A percentile compares a stretch with the other conserved stretches of the same genome.
Conservation (phyloP, 1,140 invertebrate species). For the Luehdorfia chinensis region DNA sequence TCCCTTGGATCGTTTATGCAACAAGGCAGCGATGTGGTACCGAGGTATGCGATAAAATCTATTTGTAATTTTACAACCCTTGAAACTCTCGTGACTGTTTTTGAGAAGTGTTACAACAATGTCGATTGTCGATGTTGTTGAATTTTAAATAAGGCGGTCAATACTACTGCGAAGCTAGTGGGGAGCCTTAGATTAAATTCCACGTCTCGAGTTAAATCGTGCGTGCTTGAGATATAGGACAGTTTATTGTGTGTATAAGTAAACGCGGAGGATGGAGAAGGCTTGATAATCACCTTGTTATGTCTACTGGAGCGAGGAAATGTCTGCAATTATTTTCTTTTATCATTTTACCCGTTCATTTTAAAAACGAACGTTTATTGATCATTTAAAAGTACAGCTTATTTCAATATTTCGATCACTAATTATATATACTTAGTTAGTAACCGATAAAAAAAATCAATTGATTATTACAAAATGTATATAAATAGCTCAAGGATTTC, state of each 20-base stretch:
- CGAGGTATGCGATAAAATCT: constrained; percentile 77
- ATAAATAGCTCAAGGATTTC: too few relatives aligned
- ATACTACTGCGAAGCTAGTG: constrained; percentile 27
- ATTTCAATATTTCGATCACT: neutral
- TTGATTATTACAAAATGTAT: too few relatives aligned
- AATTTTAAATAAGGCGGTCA: constrained; percentile 39
- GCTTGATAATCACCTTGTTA: constrained; percentile 39
- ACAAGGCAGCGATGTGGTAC: constrained; percentile 93
- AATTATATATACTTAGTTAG: too few relatives aligned
- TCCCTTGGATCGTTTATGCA: constrained; percentile 96
- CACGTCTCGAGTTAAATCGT: constrained; percentile 39
- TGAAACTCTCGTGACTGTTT: constrained; percentile 2
- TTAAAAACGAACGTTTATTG: constrained; percentile 1
- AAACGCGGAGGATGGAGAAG: constrained; percentile 23
- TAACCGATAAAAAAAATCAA: too few relatives aligned
- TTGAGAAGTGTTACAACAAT: constrained; percentile 18
- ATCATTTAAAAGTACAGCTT: constrained; percentile 2
- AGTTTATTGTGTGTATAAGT: constrained; percentile 26
- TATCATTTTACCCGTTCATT: constrained; percentile 53
- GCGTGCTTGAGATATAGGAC: constrained; percentile 25
- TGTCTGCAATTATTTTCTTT: constrained; percentile 4
- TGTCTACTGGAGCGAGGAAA: constrained; percentile 31
- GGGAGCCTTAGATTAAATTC: constrained; percentile 46
- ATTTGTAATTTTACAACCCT: constrained; percentile 10
- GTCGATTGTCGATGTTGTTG: constrained; percentile 20